Evolutionary conservation across 2,888 invertebrate species (phyloP), one percentile per base, ranked within the genome.

Genomic region (Bombyx huttoni): DNA sequence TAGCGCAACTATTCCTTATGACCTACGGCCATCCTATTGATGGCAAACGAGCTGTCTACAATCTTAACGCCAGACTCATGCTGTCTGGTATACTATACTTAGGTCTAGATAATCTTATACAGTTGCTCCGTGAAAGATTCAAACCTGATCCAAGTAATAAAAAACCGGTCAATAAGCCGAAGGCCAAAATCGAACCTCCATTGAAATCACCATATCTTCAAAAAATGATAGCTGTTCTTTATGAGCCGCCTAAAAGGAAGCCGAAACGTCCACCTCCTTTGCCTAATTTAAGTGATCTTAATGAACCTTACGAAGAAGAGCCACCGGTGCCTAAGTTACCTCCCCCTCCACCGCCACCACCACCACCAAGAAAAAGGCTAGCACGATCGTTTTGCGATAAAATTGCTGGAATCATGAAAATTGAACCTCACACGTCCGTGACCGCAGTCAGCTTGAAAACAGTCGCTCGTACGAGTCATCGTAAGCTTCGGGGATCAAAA

Each of bases 71-170:
- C 3, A 75, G 66, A 54, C 68, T 86, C 6, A 69, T 87, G 51
- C 52, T 85, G n/a, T 81, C 86, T 6, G 69, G 65, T 9, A 83
- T 87, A 54, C 61, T 78, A 14, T 84, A 86, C 59, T 64, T 87
- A 47, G 87, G 87, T 8, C 54, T 78, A n/a, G 59, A 72, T 1
- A 65, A 77, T 50, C 65, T 87, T 33, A 61, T 81, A 53, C 46
- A 57, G 8, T 60, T 76, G 48, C 69, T 87, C 6, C 61, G 64
- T 51, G 66, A 75, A 61, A 70, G 64, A 56, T 86, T 84, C 61
- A 65, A 62, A 13, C 72, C 78, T 0, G 76, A 78, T 10, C 56
- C 56, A 8, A 48, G 60, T 12, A 52, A 58, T 10, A 54, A 60
- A 14, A 48, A 59, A 47, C 50, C 56, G 48, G 52, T 57, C 24